Conservation (phyloP, 1,140 invertebrate species). For the Drosophila ananassae region DNA sequence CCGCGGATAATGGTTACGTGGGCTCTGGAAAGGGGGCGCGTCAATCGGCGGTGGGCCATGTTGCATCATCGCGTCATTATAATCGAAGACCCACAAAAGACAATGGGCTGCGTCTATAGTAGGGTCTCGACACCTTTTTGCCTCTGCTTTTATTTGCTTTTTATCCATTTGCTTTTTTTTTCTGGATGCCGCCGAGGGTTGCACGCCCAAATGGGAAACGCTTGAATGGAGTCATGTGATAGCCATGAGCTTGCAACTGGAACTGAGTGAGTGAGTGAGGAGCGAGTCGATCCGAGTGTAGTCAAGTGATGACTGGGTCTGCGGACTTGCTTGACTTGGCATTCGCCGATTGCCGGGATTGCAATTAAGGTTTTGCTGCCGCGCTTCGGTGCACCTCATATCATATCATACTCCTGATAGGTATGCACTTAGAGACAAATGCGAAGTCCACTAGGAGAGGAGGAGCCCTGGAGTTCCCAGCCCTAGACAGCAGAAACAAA, state of each 20-base stretch:
- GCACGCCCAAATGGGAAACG: constrained; percentile 58
- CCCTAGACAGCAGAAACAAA: neutral
- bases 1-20: constrained; percentile 53
- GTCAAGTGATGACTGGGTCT: constrained; percentile 57
- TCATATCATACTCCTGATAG: constrained; percentile 32
- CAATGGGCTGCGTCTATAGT: constrained; percentile 45
- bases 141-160: constrained; percentile 5
- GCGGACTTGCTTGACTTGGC: constrained; percentile 67
- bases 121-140: constrained; percentile 46
- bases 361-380: constrained; percentile 71
- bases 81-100: constrained; percentile 77
- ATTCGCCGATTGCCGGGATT: constrained; percentile 47
- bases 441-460: too few species aligned
- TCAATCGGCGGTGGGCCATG: neutral
- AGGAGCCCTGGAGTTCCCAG: neutral
- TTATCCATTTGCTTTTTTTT: neutral
- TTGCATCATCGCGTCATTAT: constrained; percentile 76
- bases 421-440: constrained; percentile 36
- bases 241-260: constrained; percentile 65
- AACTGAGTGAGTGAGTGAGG: constrained; percentile 34
- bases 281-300: constrained; percentile 34
- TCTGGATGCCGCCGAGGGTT: constrained; percentile 21
- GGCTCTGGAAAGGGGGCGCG: constrained; percentile 15
- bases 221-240: constrained; percentile 76
- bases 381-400: constrained; percentile 39